Evolutionary conservation across 2,888 invertebrate genomes (phyloP).

Genomic region (Willowsia nigromaculata): DNA sequence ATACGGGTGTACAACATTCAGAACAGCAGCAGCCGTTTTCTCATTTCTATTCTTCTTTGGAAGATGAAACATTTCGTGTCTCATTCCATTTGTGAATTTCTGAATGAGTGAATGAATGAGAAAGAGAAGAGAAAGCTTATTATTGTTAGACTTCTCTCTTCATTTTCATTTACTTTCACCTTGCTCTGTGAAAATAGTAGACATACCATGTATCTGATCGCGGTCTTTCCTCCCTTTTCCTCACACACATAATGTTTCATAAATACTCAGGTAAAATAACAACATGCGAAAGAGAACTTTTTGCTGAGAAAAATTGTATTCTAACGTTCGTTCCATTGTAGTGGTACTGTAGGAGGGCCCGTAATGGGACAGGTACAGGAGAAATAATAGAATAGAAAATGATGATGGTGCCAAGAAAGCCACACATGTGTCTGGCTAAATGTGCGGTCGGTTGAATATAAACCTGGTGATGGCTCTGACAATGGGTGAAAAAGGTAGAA

Average conservation of each 20-base stretch:
- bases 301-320: background rate
- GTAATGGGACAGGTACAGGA: background rate
- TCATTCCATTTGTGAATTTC: constrained; percentile 61
- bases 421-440: constrained; percentile 23
- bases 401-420: constrained; percentile 38
- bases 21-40: constrained; percentile 3
- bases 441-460: constrained; percentile 24
- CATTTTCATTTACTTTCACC: constrained; percentile 23
- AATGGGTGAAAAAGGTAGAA: background rate
- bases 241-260: background rate
- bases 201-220: background rate
- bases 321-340: background rate
- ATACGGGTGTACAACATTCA: background rate
- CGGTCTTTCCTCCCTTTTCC: background rate
- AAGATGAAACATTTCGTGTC: constrained; percentile 58
- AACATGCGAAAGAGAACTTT: background rate
- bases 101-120: constrained; percentile 32
- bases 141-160: background rate
- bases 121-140: background rate
- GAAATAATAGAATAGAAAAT: constrained; percentile 14
- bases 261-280: background rate
- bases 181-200: background rate
- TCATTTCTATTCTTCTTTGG: constrained; percentile 29
- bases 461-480: constrained; percentile 10
- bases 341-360: background rate